A percentile compares a stretch with the other conserved stretches of the same genome.
phyloP scores from a whole-genome alignment of 2,113 vertebrate genomes.

The Dunckerocampus dactyliophorus region DNA sequence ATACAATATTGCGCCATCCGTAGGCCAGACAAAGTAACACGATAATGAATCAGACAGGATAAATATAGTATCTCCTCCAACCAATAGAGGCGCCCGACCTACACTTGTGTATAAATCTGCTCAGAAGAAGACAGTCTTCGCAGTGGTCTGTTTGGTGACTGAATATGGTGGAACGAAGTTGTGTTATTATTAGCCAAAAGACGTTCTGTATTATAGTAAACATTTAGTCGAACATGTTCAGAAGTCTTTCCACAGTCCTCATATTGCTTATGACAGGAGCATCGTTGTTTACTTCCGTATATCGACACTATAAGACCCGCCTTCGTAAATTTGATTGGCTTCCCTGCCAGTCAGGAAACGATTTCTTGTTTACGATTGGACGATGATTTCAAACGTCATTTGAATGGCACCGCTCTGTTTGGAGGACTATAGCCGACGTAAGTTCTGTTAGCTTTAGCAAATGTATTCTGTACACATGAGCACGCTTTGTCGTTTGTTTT shows the following conservation, averaged over 20 bases:
- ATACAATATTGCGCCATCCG: slow-evolving; percentile 25
- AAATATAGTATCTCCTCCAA: slow-evolving; percentile 4
- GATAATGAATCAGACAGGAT: not conserved
- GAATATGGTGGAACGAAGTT: not conserved
- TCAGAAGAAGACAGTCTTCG: slow-evolving; percentile 10
- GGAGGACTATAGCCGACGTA: slow-evolving; percentile 30
- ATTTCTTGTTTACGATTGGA: slow-evolving; percentile 34
- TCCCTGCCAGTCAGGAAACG: rapidly evolving
- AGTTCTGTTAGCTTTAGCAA: slow-evolving; percentile 19
- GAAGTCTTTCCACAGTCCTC: not conserved
- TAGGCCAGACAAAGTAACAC: slow-evolving; percentile 9
- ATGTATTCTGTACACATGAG: not conserved
- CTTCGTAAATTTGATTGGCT: slow-evolving; percentile 27
- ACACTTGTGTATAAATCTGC: too few relatives aligned
- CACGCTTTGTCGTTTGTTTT: not conserved
- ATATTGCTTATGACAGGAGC: not conserved
- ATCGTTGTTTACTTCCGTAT: slow-evolving; percentile 31
- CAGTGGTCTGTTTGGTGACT: not conserved
- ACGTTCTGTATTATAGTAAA: not conserved
- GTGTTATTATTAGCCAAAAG: not conserved
- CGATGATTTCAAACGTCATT: rapidly evolving
- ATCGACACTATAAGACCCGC: not conserved
- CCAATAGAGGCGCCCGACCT: slow-evolving; percentile 36
- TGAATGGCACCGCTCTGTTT: slow-evolving; percentile 7
- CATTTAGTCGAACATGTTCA: not conserved